Percentiles rank a stretch among this genome's conserved stretches.
These are phyloP conservation scores for Apteryx mantelli DNA, from an alignment of 2,113 vertebrate species.

Conservation along the genomic window DNA sequence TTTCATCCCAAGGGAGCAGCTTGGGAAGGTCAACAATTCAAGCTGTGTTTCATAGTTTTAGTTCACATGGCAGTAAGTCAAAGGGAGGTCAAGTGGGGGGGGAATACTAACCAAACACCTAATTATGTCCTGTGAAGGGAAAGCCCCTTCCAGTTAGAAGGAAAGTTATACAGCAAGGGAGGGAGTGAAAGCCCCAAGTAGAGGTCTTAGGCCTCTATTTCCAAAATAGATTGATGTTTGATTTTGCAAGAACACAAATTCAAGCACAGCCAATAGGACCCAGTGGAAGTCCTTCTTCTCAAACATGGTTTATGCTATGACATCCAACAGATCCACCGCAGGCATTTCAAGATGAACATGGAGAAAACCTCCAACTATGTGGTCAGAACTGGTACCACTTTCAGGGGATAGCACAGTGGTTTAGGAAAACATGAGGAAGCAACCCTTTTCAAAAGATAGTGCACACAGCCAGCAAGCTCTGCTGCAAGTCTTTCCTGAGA, in stretches of 20 bases:
- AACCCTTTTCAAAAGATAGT: too few species aligned
- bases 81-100: neutral
- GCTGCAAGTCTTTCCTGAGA: neutral
- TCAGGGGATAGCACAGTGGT: too few species aligned
- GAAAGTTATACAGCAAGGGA: neutral
- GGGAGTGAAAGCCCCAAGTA: neutral
- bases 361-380: neutral
- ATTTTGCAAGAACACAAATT: neutral
- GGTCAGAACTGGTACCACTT: neutral
- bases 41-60: accelerated
- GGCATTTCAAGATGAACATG: neutral
- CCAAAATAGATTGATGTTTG: neutral
- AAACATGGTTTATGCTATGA: neutral
- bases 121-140: neutral
- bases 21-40: neutral
- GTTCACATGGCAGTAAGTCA: neutral
- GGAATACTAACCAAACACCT: neutral
- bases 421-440: too few species aligned
- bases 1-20: neutral
- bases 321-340: too few species aligned
- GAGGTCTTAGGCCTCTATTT: neutral
- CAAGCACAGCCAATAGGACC: neutral
- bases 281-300: too few species aligned
- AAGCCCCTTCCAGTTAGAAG: neutral
- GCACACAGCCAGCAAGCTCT: too few species aligned